A percentile compares a stretch with the other conserved stretches of the same genome.
These are phyloP conservation scores for Ommatoiulus sabulosus DNA, from an alignment of 2,888 invertebrate species.

Conservation along the genomic window DNA sequence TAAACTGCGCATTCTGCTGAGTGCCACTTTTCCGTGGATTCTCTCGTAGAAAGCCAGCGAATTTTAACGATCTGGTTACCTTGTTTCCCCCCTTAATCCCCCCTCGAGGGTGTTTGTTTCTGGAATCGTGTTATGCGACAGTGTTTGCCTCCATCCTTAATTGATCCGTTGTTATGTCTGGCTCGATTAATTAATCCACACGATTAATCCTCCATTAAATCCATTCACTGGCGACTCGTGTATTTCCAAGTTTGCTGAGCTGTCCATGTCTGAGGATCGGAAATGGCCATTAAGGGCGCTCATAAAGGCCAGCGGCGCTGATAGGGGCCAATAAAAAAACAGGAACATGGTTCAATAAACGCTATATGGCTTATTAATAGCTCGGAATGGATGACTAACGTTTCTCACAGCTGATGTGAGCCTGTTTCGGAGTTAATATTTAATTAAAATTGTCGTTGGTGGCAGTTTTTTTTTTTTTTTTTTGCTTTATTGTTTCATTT, in stretches of 20 bases:
- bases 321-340: background rate
- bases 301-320: background rate
- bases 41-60: too few species aligned
- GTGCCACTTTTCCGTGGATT: too few species aligned
- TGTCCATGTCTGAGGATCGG: constrained; percentile 7
- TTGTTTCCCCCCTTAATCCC: too few species aligned
- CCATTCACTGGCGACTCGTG: background rate
- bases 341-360: constrained; percentile 14
- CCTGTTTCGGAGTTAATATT: background rate
- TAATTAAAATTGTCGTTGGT: constrained; percentile 41
- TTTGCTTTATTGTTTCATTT: constrained; percentile 47
- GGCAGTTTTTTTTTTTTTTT: background rate
- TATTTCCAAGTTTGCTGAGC: background rate
- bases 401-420: constrained; percentile 15
- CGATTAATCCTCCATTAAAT: background rate
- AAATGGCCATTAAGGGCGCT: constrained; percentile 29
- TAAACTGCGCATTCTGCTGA: too few species aligned
- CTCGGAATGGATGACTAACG: background rate
- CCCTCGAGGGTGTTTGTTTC: too few species aligned
- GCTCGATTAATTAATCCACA: background rate
- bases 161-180: constrained; percentile 7
- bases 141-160: background rate
- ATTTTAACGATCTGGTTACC: too few species aligned
- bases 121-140: too few species aligned
- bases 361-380: constrained; percentile 39